These are phyloP conservation scores for Zoanthus solanderi DNA, from an alignment of 92 coral and sea anemone genomes.

Conservation along the genomic window DNA sequence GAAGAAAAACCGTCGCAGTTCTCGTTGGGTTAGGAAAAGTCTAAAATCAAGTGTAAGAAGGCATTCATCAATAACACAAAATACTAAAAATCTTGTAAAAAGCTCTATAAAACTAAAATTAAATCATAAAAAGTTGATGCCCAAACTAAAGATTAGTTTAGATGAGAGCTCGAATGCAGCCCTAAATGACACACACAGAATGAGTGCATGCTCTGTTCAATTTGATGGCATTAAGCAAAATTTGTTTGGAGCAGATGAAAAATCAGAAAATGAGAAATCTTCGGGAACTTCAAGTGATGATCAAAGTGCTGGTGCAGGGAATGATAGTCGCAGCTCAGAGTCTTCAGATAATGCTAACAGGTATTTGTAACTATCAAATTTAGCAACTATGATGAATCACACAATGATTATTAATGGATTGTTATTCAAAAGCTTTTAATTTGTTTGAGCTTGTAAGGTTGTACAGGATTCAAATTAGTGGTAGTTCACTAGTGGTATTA, in stretches of 20 bases:
- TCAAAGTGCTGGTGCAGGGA: background rate
- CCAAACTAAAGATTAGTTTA: constrained; percentile 55
- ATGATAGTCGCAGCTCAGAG: constrained; percentile 8
- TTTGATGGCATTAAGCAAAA: constrained; percentile 26
- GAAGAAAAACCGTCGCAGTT: constrained; percentile 55
- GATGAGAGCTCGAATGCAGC: background rate
- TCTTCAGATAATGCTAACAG: constrained; percentile 8
- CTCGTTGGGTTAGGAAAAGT: constrained; percentile 51
- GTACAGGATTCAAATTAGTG: too few relatives aligned
- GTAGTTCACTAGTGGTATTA: too few relatives aligned
- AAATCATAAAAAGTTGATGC: constrained; percentile 68
- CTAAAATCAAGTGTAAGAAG: constrained; percentile 57
- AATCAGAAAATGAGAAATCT: background rate
- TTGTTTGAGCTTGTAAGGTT: too few relatives aligned
- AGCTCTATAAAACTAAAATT: constrained; percentile 82
- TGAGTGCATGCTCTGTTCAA: constrained; percentile 25
- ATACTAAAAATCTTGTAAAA: constrained; percentile 64
- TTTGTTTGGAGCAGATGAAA: constrained; percentile 20
- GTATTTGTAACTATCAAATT: background rate
- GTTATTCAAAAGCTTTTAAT: too few relatives aligned
- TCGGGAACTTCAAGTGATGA: constrained; percentile 29
- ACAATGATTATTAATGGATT: too few relatives aligned
- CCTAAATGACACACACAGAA: constrained; percentile 3
- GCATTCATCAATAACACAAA: constrained; percentile 7
- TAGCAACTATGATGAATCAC: background rate